These are phyloP conservation scores for Gonatopus flavifemur DNA, from an alignment of 1,140 invertebrate species.

Conservation along the genomic window DNA sequence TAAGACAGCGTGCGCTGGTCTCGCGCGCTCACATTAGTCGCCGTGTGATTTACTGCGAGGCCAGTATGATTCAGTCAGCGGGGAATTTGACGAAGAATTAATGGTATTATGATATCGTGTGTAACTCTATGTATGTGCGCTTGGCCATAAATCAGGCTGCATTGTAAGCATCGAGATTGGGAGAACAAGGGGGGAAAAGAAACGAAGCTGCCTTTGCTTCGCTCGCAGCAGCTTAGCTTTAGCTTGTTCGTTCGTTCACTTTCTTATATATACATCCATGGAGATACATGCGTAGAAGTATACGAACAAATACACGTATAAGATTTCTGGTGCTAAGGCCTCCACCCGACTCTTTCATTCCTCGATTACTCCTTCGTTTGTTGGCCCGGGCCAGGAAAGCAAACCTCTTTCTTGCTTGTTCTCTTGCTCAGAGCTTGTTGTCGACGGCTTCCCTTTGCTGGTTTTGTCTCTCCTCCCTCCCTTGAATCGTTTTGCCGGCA, in stretches of 20 bases:
- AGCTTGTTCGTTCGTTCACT: too few relatives aligned
- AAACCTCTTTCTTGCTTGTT: conserved; percentile 27
- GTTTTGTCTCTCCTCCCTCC: conserved; percentile 23
- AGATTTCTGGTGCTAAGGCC: too few relatives aligned
- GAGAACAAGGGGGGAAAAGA: conserved; percentile 9
- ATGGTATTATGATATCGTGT: conserved; percentile 61
- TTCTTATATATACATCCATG: too few relatives aligned
- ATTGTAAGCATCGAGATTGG: conserved; percentile 53
- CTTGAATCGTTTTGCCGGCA: conserved; percentile 15
- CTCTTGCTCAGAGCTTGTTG: not conserved
- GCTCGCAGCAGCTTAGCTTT: too few relatives aligned
- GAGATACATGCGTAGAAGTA: not conserved
- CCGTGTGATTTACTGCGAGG: conserved; percentile 56
- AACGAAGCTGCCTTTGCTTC: conserved; percentile 4
- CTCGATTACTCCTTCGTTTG: too few relatives aligned
- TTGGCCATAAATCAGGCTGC: conserved; percentile 55
- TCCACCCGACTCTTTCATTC: too few relatives aligned
- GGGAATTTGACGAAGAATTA: conserved; percentile 61
- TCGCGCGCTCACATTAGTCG: conserved; percentile 53
- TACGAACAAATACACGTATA: not conserved
- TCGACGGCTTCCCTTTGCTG: not conserved
- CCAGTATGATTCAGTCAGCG: conserved; percentile 59
- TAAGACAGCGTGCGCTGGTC: conserved; percentile 46
- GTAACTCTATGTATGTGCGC: conserved; percentile 58
- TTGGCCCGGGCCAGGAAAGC: conserved; percentile 33